These are phyloP conservation scores for Leuctra nigra DNA, from an alignment of 2,888 invertebrate species.

Conservation along the genomic window DNA sequence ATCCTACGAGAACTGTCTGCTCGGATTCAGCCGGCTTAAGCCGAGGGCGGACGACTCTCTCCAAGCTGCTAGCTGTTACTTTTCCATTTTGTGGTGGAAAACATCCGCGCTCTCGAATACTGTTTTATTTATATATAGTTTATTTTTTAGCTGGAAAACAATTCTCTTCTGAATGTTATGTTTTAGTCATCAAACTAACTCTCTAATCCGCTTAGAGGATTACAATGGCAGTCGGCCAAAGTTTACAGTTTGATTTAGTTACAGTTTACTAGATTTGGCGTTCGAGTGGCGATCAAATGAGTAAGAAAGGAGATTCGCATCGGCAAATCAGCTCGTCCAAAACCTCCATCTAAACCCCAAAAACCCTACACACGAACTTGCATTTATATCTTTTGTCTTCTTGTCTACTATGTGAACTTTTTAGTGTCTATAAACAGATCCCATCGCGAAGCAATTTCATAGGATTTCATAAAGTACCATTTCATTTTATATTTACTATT, in stretches of 20 bases:
- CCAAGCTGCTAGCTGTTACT: slow-evolving; percentile 4
- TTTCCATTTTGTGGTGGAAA: slow-evolving; percentile 9
- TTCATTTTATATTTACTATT: background rate
- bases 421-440: slow-evolving; percentile 5
- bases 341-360: background rate
- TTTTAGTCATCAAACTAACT: slow-evolving; percentile 10
- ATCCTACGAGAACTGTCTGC: slow-evolving; percentile 12
- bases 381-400: too few species aligned
- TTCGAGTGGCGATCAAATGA: background rate
- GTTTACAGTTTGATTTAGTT: slow-evolving; percentile 5
- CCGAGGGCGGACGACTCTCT: background rate
- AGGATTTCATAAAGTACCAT: background rate
- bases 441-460: slow-evolving; percentile 1
- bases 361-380: background rate
- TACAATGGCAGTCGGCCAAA: slow-evolving; percentile 10
- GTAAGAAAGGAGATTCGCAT: background rate
- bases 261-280: background rate
- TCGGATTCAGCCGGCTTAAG: slow-evolving; percentile 14
- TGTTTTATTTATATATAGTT: slow-evolving; percentile 17
- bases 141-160: slow-evolving; percentile 14
- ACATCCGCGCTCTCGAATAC: slow-evolving; percentile 9
- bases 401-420: slow-evolving; percentile 4
- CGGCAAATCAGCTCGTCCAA: background rate
- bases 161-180: slow-evolving; percentile 12
- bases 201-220: slow-evolving; percentile 15